phyloP scores from a whole-genome alignment of 1,140 invertebrate genomes.

The Eulimnadia texana region DNA sequence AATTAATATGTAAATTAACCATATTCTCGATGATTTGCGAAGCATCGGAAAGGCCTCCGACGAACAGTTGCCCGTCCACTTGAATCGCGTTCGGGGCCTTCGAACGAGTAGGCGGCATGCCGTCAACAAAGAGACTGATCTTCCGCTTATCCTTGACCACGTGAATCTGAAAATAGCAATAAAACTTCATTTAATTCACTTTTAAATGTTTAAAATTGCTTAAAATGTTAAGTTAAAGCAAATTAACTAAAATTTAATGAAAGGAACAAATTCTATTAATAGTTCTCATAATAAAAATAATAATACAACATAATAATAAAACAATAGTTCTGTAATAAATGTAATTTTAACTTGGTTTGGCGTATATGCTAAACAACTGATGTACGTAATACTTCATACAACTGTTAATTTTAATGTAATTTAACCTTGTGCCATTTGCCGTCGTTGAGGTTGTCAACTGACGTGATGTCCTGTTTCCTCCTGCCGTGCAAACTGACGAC shows the following conservation, averaged over 20 bases:
- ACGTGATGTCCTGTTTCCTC: constrained; percentile 43
- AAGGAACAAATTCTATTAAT: no score
- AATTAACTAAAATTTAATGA: no score
- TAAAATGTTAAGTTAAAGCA: no score
- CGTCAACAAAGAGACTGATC: constrained; percentile 51
- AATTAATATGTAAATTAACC: no score
- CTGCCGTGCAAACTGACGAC: constrained; percentile 48
- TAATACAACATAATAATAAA: no score
- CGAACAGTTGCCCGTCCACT: constrained; percentile 52
- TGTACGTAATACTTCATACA: no score
- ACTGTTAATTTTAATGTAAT: not conserved
- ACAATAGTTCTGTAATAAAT: no score
- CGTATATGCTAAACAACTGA: no score
- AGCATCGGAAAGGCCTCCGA: constrained; percentile 56
- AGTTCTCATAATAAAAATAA: no score
- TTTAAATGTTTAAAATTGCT: no score
- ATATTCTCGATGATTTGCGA: constrained; percentile 26
- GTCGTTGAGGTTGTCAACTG: constrained; percentile 51
- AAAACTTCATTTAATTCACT: no score
- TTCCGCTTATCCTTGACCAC: constrained; percentile 43
- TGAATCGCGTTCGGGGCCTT: constrained; percentile 50
- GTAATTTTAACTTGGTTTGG: no score
- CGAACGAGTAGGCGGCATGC: constrained; percentile 40
- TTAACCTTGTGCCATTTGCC: constrained; percentile 64
- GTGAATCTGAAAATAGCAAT: constrained; percentile 29